Conservation (phyloP, 2,888 invertebrate species). For the Netelia melanura region DNA sequence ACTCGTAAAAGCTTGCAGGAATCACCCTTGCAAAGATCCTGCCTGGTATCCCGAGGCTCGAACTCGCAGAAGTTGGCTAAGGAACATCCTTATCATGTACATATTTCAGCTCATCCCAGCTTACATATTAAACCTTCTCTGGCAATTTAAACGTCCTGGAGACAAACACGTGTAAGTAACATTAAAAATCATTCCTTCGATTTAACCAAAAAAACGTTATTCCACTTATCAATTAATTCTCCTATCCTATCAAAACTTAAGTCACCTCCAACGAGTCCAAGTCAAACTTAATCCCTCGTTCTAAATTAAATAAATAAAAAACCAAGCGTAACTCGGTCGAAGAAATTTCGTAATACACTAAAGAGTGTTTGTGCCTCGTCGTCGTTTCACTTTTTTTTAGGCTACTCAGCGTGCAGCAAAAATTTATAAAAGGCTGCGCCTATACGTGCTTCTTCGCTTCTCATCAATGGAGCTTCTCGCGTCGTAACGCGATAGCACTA, state of each 20-base stretch:
- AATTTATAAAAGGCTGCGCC: slow-evolving; percentile 85
- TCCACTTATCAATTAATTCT: no score
- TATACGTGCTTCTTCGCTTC: slow-evolving; percentile 86
- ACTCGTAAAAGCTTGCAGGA: slow-evolving; percentile 83
- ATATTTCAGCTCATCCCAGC: slow-evolving; percentile 76
- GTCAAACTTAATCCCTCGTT: no score
- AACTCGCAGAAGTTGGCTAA: slow-evolving; percentile 80
- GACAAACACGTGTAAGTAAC: slow-evolving; percentile 59
- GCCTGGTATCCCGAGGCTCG: slow-evolving; percentile 84
- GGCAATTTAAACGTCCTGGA: slow-evolving; percentile 44
- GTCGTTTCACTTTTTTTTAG: slow-evolving; percentile 76
- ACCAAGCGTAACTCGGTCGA: not conserved
- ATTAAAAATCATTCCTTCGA: not conserved
- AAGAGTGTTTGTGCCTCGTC: not conserved
- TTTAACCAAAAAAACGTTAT: not conserved
- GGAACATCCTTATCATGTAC: slow-evolving; percentile 81
- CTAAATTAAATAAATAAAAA: not conserved
- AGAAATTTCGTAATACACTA: not conserved
- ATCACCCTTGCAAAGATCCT: slow-evolving; percentile 86
- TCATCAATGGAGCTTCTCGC: slow-evolving; percentile 85
- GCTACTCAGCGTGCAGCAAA: slow-evolving; percentile 85
- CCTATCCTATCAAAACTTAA: no score
- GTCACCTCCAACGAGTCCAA: no score
- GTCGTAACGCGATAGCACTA: slow-evolving; percentile 80
- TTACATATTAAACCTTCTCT: slow-evolving; percentile 68